phyloP scores from a whole-genome alignment of 2,888 invertebrate species.

The Polymixis flavicincta region DNA sequence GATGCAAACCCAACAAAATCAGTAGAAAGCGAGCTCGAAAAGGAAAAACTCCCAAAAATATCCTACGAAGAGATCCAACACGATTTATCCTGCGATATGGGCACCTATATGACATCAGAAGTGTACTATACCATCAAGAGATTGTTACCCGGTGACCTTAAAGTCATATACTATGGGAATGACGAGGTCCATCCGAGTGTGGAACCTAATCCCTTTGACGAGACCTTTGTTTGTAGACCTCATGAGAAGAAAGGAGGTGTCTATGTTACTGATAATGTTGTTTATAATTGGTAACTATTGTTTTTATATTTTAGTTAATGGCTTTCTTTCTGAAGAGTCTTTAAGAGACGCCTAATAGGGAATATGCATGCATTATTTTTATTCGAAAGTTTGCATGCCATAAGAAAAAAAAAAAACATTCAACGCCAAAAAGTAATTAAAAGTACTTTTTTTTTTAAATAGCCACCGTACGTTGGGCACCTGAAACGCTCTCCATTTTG shows the following conservation, averaged over 20 bases:
- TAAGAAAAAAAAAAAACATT: no score
- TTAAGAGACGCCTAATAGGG: background rate
- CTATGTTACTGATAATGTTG: constrained; percentile 95
- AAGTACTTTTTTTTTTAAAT: no score
- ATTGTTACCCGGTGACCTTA: constrained; percentile 95
- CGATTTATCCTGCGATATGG: constrained; percentile 92
- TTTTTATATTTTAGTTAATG: background rate
- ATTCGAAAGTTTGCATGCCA: no score
- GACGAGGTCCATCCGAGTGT: constrained; percentile 84
- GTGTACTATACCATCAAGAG: constrained; percentile 95
- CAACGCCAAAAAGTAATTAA: no score
- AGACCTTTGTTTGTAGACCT: constrained; percentile 90
- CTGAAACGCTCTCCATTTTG: no score
- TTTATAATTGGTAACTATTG: constrained; percentile 91
- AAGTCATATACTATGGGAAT: constrained; percentile 92
- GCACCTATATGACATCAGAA: constrained; percentile 93
- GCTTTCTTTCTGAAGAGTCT: background rate
- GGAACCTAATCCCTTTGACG: constrained; percentile 93
- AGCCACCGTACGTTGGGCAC: no score
- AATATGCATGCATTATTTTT: no score
- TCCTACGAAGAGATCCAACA: constrained; percentile 85
- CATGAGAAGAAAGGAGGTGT: constrained; percentile 95
- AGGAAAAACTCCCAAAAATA: constrained; percentile 72
- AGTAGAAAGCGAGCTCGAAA: constrained; percentile 82
- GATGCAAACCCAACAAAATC: constrained; percentile 85